A percentile compares a stretch with the other conserved stretches of the same genome.
Evolutionary conservation across 2,797 vertebrate genomes (phyloP).

Genomic region (Oreochromis grahami): DNA sequence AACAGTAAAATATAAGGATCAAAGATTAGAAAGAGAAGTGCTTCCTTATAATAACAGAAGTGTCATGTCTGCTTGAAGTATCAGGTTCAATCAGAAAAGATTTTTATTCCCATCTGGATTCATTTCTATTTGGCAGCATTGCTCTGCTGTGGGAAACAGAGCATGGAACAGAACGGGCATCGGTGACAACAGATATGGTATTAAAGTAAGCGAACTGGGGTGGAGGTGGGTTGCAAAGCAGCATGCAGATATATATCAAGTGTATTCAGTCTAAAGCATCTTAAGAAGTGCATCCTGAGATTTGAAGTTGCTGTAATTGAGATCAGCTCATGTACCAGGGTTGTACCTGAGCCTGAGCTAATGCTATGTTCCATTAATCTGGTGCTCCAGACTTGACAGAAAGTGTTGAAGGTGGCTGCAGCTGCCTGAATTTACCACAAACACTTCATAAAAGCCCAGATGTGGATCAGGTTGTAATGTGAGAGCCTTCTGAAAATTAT

Average conservation of each 20-base stretch:
- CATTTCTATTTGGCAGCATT: background rate
- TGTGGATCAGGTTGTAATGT: background rate
- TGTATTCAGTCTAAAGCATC: background rate
- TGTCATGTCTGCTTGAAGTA: background rate
- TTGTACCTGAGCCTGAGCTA: background rate
- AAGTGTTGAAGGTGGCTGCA: background rate
- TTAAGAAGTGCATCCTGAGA: background rate
- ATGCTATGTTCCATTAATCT: background rate
- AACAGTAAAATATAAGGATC: rapidly evolving
- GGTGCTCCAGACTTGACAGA: background rate
- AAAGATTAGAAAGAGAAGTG: background rate
- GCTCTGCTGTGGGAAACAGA: too few species aligned
- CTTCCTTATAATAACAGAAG: background rate
- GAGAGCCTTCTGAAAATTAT: background rate
- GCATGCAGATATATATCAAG: background rate
- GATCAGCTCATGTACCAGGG: background rate
- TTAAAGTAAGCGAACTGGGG: background rate
- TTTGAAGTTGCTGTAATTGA: background rate
- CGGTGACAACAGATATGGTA: background rate
- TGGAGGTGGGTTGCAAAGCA: background rate
- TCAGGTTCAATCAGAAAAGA: background rate
- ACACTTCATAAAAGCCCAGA: background rate
- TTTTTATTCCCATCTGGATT: background rate
- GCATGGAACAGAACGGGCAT: background rate
- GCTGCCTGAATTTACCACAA: background rate